phyloP scores from a whole-genome alignment of 1,140 invertebrate genomes.

The Rhyacophila brunnea region DNA sequence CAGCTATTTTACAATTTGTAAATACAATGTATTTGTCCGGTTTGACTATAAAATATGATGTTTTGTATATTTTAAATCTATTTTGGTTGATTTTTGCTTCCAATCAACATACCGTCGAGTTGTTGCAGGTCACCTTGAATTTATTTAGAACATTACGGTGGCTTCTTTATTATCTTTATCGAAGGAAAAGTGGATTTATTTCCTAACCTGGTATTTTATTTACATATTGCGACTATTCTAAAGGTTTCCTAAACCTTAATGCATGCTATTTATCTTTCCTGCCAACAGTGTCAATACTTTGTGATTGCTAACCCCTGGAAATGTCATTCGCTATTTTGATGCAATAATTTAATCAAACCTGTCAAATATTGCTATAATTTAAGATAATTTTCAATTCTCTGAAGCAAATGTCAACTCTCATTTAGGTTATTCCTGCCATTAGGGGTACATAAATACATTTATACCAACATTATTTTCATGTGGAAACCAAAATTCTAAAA shows the following conservation, averaged over 20 bases:
- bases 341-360: too few relatives aligned
- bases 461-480: too few relatives aligned
- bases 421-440: too few relatives aligned
- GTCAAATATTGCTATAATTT: too few relatives aligned
- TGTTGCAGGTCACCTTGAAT: conserved; percentile 21
- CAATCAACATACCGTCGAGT: background rate
- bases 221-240: background rate
- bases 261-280: background rate
- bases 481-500: too few relatives aligned
- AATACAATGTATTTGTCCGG: background rate
- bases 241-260: background rate
- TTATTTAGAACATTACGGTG: conserved; percentile 13
- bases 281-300: background rate
- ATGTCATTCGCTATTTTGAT: too few relatives aligned
- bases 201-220: background rate
- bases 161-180: background rate
- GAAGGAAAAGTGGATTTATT: background rate
- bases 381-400: too few relatives aligned
- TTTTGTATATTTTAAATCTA: background rate
- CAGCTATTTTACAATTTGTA: background rate
- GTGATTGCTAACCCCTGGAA: too few relatives aligned
- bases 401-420: too few relatives aligned
- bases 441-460: too few relatives aligned
- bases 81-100: background rate
- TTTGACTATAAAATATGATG: background rate